Conservation (phyloP, 2,113 vertebrate species). For the Phylloscopus trochilus region DNA sequence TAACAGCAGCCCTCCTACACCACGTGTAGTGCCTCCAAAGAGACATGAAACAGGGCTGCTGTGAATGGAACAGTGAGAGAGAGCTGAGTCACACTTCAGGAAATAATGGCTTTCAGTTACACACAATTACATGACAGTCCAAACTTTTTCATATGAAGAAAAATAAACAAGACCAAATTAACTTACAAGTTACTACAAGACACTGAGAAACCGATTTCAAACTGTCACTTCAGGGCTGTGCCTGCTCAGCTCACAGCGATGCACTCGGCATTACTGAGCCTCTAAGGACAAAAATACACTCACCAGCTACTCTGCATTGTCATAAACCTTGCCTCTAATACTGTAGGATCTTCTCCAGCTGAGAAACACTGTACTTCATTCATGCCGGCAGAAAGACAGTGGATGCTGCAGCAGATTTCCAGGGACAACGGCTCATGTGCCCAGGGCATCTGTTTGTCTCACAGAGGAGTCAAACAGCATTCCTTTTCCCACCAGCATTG, state of each 20-base stretch:
- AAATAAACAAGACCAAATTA: constrained; percentile 20
- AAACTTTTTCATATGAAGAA: not conserved
- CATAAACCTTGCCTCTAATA: not conserved
- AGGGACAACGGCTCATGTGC: not conserved
- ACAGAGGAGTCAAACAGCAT: not conserved
- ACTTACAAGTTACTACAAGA: not conserved
- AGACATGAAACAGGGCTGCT: not conserved
- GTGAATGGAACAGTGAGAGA: not conserved
- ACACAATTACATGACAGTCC: not conserved
- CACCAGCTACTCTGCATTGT: not conserved
- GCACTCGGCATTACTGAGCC: not conserved
- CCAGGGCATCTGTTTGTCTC: not conserved
- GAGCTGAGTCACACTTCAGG: not conserved
- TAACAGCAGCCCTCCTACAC: constrained; percentile 12
- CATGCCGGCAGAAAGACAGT: not conserved
- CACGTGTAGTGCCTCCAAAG: not conserved
- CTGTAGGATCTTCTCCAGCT: not conserved
- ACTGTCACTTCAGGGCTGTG: not conserved
- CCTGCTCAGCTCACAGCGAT: not conserved
- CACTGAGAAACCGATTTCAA: not conserved
- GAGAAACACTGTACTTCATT: not conserved
- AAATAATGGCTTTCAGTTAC: constrained; percentile 11
- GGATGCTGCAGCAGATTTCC: not conserved
- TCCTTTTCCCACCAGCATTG: not conserved
- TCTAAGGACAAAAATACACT: not conserved